Base-by-base conservation (phyloP, 1,140 invertebrate genomes). In the Zophobas atratus region DNA sequence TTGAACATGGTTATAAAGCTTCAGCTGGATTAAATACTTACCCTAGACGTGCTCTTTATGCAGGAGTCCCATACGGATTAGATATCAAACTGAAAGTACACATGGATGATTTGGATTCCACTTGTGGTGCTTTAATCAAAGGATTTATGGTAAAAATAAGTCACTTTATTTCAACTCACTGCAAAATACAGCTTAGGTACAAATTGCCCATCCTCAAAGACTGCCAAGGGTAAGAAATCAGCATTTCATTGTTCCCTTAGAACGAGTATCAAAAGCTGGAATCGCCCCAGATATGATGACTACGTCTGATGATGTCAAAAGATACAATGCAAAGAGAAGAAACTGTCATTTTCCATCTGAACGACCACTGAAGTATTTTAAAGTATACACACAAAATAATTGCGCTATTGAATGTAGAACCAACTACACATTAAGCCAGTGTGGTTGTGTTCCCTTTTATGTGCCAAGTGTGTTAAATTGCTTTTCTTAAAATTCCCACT, bases 321-420 rank as follows among this genome's bases (percentile, higher is more conserved):
- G 86, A 57, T 90, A 90, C 79, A 80, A 85, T 6, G 88, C 89
- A 0, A 79, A 85, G 85, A 89, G 85, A 77, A 89, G 83, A 77
- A 87, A 89, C 63, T 92, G 90, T 78, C 91, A 87, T 81, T 90
- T 90, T 80, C 84, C 88, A 2, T 80, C 85, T 3, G 90, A 92
- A 81, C 80, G 88, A 20, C 83, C 87, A 33, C 82, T 92, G 48
- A 82, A 83, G 32, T 90, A 86, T 83, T 93, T 91, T 81, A 89
- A 90, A 82, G 89, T 92, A 1, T 94, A 94, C 83, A 94, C 92
- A 0, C 92, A 94, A 82, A 87, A 89, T 33, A 94, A 94, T 83
- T 95, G 94, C 81, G 88, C 92, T 76, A 86, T 93, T 67, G 93
- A 95, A 85, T 94, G 94, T 80, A 87, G 93, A 75, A 89, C 92